Evolutionary conservation across 1,140 invertebrate genomes (phyloP), one percentile per base, ranked within the genome.

Genomic region (Cydia amplana): DNA sequence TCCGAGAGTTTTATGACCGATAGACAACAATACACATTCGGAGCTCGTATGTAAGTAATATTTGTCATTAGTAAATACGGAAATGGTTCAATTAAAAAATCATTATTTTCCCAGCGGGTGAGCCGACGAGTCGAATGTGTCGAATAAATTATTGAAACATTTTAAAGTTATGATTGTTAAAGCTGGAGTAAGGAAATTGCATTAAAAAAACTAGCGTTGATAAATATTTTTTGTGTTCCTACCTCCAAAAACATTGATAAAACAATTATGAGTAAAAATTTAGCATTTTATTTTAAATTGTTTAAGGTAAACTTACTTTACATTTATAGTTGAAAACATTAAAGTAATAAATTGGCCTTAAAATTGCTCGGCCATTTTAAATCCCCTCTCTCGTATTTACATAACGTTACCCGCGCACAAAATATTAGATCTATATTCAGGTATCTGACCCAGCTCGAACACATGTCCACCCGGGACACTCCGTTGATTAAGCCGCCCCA

Each of bases 401-500:
- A 32, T 36, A 65, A 10, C 64, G 9, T 65, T 46, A 65, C 28
- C 23, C 64, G n/a, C 28, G 25, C 64, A 28, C 55, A 40, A 28
- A 28, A 16, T 65, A 65, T 36, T 65, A 65, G 64, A 65, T 36
- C 25, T 65, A 32, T 28, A 36, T 65, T 28, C 64, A 65, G 64
- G 64, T 70, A 40, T 36, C 32, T 36, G 65, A 28, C 32, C 65
- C 65, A 40, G 28, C 32, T 12, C 65, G 32, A 70, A 70, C 65
- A 40, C 65, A 36, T 36, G 65, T 70, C 65, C 65, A 70, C 65
- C 28, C 65, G 65, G 65, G 65, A 70, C 65, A 36, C 25, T 32
- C 32, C 89, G 85, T 91, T 92, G 90, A 92, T 92, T 92, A 92
- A 91, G 89, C 88, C 83, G 77, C 84, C 82, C 83, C 77, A 76